phyloP scores from a whole-genome alignment of 2,888 invertebrate genomes.

The Melanargia galathea region DNA sequence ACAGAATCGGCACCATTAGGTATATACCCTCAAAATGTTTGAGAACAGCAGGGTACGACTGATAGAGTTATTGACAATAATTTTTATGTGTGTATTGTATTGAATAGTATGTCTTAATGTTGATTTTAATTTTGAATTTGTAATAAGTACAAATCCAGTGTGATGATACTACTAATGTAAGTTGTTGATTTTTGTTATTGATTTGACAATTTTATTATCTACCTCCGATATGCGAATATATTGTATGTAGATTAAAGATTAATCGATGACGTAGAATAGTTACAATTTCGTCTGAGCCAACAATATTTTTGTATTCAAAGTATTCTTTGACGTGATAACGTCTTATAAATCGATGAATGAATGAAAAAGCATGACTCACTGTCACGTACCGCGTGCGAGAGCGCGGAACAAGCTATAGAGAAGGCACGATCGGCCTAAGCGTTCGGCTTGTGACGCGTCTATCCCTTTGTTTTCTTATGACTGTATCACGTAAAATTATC shows the following conservation, averaged over 20 bases:
- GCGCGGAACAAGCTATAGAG: too few relatives aligned
- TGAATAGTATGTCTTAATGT: neutral
- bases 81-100: conserved; percentile 15
- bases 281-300: neutral
- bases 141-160: conserved; percentile 8
- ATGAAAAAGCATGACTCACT: too few relatives aligned
- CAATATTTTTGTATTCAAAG: too few relatives aligned
- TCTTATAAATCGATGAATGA: too few relatives aligned
- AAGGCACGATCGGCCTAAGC: too few relatives aligned
- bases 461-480: too few relatives aligned
- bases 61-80: conserved; percentile 10
- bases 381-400: too few relatives aligned
- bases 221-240: neutral
- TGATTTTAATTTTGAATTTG: conserved; percentile 13
- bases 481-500: too few relatives aligned
- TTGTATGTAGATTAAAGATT: neutral
- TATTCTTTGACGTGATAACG: too few relatives aligned
- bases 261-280: conserved; percentile 1
- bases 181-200: conserved; percentile 34
- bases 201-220: conserved; percentile 31
- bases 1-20: too few relatives aligned
- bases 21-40: conserved; percentile 13
- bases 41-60: conserved; percentile 3
- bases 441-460: too few relatives aligned
- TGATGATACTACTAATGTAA: conserved; percentile 27